phyloP scores from a whole-genome alignment of 2,888 invertebrate genomes.

The Eupithecia insigniata region DNA sequence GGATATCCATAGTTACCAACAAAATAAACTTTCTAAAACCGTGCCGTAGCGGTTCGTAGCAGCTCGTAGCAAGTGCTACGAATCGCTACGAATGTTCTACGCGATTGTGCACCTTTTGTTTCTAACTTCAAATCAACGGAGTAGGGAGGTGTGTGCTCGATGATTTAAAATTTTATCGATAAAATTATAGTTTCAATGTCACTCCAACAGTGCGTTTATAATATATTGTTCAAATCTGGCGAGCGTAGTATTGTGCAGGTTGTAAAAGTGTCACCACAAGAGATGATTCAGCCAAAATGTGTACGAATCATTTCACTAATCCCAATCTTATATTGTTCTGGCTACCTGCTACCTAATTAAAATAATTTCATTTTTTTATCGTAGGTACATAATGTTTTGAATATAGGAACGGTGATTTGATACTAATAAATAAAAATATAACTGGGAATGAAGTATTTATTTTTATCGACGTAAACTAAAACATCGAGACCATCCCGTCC shows the following conservation, averaged over 20 bases:
- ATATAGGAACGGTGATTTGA: too few relatives aligned
- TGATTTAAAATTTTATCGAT: background rate
- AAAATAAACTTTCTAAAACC: slow-evolving; percentile 5
- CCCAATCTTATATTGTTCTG: background rate
- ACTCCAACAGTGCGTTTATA: background rate
- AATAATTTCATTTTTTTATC: background rate
- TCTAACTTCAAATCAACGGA: slow-evolving; percentile 55
- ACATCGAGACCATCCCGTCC: background rate
- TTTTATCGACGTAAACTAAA: background rate
- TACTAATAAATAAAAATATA: background rate
- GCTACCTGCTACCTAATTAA: background rate
- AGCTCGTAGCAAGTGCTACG: slow-evolving; percentile 33
- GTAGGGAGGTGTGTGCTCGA: slow-evolving; percentile 38
- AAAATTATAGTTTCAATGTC: background rate
- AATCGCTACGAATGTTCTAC: slow-evolving; percentile 26
- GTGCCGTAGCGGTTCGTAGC: slow-evolving; percentile 22
- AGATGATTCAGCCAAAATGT: background rate
- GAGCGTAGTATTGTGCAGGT: background rate
- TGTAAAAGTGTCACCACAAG: background rate
- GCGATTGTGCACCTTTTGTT: slow-evolving; percentile 53
- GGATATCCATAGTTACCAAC: background rate
- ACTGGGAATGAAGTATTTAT: background rate
- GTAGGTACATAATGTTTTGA: background rate
- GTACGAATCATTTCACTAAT: background rate
- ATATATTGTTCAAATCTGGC: background rate